Evolutionary conservation across 2,797 vertebrate species (phyloP).

Genomic region (Rhyacichthys aspro): DNA sequence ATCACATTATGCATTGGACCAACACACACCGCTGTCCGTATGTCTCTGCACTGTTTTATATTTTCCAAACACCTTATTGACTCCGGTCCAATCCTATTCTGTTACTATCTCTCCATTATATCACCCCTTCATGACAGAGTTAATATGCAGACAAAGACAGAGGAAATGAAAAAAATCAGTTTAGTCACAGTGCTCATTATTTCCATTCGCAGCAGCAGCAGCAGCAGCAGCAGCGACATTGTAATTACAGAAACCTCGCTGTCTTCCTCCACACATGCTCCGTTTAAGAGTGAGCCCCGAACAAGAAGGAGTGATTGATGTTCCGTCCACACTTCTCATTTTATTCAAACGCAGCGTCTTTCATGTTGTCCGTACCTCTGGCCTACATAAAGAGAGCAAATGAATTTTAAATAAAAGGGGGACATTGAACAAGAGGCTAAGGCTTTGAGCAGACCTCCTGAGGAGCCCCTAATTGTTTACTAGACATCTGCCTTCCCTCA

Average conservation of each 20-base stretch:
- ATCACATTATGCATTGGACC: constrained; percentile 52
- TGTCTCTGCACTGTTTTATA: constrained; percentile 6
- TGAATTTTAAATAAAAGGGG: constrained; percentile 41
- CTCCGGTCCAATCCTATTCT: neutral
- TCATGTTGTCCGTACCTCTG: constrained; percentile 39
- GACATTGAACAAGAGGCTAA: constrained; percentile 25
- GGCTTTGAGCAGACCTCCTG: constrained; percentile 10
- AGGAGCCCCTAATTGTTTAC: constrained; percentile 41
- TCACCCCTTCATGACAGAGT: constrained; percentile 21
- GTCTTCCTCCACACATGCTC: constrained; percentile 32
- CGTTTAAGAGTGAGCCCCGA: constrained; percentile 36
- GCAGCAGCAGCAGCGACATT: constrained; percentile 28
- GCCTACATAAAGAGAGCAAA: constrained; percentile 37
- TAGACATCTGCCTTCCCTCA: constrained; percentile 30
- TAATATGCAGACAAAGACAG: constrained; percentile 54
- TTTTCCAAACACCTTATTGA: constrained; percentile 36
- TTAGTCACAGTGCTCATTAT: constrained; percentile 53
- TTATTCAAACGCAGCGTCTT: constrained; percentile 31
- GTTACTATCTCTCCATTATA: constrained; percentile 36
- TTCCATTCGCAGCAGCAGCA: constrained; percentile 33
- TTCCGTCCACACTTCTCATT: constrained; percentile 19
- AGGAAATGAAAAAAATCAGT: constrained; percentile 43
- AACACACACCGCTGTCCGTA: constrained; percentile 2
- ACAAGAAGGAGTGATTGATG: constrained; percentile 52
- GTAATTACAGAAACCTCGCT: constrained; percentile 26